phyloP scores from a whole-genome alignment of 2,888 invertebrate genomes.

The Spialia ferax region DNA sequence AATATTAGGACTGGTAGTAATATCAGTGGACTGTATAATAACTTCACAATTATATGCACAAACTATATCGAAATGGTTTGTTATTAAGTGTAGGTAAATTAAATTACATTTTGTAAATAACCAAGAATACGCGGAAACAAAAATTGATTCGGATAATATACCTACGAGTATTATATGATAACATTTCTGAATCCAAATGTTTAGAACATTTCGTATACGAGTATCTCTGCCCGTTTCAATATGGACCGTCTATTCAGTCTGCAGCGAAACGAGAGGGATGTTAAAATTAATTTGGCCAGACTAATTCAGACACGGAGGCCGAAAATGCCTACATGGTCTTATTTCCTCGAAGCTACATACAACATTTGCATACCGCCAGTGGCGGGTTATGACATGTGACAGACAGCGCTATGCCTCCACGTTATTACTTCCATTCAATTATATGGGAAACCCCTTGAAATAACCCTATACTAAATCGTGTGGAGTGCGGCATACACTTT shows the following conservation, averaged over 20 bases:
- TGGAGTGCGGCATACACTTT: too few species aligned
- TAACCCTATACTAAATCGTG: not conserved
- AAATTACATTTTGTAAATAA: too few species aligned
- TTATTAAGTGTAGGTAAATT: too few species aligned
- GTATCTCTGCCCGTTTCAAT: too few species aligned
- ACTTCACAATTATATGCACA: too few species aligned
- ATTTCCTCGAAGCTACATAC: conserved; percentile 4
- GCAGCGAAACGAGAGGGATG: not conserved
- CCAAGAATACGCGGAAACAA: too few species aligned
- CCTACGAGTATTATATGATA: not conserved
- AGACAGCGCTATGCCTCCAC: not conserved
- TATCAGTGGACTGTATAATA: too few species aligned
- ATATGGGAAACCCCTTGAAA: not conserved
- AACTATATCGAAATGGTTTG: too few species aligned
- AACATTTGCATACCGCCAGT: conserved; percentile 12
- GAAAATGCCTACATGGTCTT: conserved; percentile 6
- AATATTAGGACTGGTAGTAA: not conserved
- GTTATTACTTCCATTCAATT: conserved; percentile 1
- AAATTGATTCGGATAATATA: not conserved
- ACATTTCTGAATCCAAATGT: not conserved
- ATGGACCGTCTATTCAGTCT: not conserved
- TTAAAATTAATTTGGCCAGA: not conserved
- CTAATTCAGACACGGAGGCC: not conserved
- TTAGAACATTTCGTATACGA: not conserved
- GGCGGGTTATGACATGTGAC: conserved; percentile 4